phyloP scores from a whole-genome alignment of 2,797 vertebrate genomes.

The Urosaurus nigricauda region DNA sequence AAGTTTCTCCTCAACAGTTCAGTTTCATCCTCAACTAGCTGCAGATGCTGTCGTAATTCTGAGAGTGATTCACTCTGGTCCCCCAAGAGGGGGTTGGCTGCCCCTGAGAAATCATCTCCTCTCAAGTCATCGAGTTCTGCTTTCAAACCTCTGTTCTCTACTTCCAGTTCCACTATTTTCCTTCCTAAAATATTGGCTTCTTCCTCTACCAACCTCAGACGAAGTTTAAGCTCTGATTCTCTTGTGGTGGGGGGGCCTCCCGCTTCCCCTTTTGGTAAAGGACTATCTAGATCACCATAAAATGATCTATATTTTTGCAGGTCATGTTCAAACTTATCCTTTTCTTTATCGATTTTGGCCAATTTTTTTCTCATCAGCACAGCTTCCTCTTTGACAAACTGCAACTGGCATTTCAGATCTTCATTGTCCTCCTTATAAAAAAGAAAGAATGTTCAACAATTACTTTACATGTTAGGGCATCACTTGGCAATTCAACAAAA shows the following conservation, averaged over 20 bases:
- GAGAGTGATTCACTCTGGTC: constrained; percentile 94
- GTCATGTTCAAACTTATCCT: constrained; percentile 95
- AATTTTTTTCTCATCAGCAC: constrained; percentile 97
- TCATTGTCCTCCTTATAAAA: constrained; percentile 92
- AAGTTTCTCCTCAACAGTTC: constrained; percentile 95
- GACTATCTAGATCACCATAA: constrained; percentile 98
- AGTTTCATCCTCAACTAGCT: constrained; percentile 97
- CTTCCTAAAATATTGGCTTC: constrained; percentile 98
- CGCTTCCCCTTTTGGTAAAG: constrained; percentile 96
- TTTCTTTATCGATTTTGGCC: constrained; percentile 98
- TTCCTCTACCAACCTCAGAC: constrained; percentile 95
- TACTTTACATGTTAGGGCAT: constrained; percentile 27
- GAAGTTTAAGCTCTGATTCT: constrained; percentile 96
- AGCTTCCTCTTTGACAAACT: constrained; percentile 97
- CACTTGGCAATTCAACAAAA: constrained; percentile 20
- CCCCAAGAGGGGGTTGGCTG: constrained; percentile 86
- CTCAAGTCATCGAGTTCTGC: constrained; percentile 96
- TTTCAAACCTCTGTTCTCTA: constrained; percentile 97
- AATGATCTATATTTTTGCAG: constrained; percentile 97
- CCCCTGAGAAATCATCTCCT: constrained; percentile 90
- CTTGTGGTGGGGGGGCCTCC: constrained; percentile 95
- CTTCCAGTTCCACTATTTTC: constrained; percentile 98
- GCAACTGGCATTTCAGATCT: constrained; percentile 95
- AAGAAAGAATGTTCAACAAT: constrained; percentile 47
- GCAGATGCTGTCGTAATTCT: constrained; percentile 95